Percentiles rank a stretch among this genome's conserved stretches.
Evolutionary conservation across 2,888 invertebrate species (phyloP).

Genomic region (Campoplex capitator): DNA sequence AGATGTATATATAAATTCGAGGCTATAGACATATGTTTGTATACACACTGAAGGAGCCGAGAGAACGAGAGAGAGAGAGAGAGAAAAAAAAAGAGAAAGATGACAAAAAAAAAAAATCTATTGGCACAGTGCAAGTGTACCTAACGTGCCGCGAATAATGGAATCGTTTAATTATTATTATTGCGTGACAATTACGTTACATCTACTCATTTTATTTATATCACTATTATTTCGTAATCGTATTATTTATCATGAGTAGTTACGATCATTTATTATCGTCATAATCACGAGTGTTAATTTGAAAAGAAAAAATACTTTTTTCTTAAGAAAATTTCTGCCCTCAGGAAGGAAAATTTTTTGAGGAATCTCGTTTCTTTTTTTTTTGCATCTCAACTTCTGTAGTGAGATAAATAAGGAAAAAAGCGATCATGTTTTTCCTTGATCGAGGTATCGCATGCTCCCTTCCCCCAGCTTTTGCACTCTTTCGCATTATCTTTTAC

Average conservation of each 20-base stretch:
- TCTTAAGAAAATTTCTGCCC: not conserved
- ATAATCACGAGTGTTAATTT: not conserved
- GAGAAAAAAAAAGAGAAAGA: slow-evolving; percentile 10
- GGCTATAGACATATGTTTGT: not conserved
- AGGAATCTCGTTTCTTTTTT: not conserved
- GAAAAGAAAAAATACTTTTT: not conserved
- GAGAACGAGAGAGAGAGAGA: slow-evolving; percentile 2
- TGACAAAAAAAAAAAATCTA: slow-evolving; percentile 32
- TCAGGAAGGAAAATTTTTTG: not conserved
- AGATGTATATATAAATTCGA: not conserved
- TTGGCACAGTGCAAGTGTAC: slow-evolving; percentile 55
- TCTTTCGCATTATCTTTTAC: not conserved
- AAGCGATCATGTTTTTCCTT: not conserved
- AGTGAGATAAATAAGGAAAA: not conserved
- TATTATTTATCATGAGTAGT: not conserved
- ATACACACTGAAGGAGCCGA: not conserved
- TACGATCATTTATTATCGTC: not conserved
- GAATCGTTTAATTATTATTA: slow-evolving; percentile 40
- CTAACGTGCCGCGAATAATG: slow-evolving; percentile 31
- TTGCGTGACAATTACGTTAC: slow-evolving; percentile 28
- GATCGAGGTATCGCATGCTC: too few relatives aligned
- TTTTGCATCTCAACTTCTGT: not conserved
- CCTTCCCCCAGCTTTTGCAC: not conserved
- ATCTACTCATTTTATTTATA: slow-evolving; percentile 34
- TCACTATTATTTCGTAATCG: not conserved